phyloP scores from a whole-genome alignment of 92 coral and sea anemone species.

The Palythoa grandiflora region DNA sequence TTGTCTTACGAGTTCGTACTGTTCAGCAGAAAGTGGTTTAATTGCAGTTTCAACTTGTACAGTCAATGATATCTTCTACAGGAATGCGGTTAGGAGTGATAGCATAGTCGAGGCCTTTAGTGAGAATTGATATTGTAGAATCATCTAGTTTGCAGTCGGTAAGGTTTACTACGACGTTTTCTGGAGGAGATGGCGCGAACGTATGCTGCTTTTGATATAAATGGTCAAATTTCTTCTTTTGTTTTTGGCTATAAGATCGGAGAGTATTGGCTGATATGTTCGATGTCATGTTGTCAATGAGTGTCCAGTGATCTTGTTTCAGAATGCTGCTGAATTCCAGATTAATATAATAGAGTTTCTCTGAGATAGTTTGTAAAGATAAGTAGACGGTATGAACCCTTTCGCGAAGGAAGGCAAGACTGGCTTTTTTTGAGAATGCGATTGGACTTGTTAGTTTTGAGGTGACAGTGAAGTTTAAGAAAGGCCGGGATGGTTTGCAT shows the following conservation, averaged over 20 bases:
- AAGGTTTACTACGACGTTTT: too few relatives aligned
- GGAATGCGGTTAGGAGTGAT: too few relatives aligned
- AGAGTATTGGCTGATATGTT: neutral
- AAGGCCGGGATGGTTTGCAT: conserved; percentile 3
- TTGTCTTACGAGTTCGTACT: neutral
- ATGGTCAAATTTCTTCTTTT: neutral
- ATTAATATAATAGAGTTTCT: neutral
- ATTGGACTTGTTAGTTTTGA: neutral
- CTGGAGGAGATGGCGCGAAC: neutral
- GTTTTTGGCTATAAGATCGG: conserved; percentile 3
- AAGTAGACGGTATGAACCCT: conserved; percentile 7
- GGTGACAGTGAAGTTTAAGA: neutral
- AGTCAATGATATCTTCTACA: neutral
- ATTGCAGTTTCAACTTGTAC: neutral
- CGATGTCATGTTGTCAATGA: neutral
- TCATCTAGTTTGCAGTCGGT: neutral
- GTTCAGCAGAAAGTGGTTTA: conserved; percentile 3
- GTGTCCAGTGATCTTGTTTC: conserved; percentile 14
- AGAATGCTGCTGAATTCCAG: conserved; percentile 1
- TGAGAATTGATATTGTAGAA: neutral
- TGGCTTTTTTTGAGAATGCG: neutral
- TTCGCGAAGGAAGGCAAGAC: conserved; percentile 1
- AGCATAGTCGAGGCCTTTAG: neutral
- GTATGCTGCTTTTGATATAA: neutral
- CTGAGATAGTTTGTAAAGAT: neutral